Evolutionary conservation across 2,113 vertebrate genomes (phyloP).

Genomic region (Zingel zingel): DNA sequence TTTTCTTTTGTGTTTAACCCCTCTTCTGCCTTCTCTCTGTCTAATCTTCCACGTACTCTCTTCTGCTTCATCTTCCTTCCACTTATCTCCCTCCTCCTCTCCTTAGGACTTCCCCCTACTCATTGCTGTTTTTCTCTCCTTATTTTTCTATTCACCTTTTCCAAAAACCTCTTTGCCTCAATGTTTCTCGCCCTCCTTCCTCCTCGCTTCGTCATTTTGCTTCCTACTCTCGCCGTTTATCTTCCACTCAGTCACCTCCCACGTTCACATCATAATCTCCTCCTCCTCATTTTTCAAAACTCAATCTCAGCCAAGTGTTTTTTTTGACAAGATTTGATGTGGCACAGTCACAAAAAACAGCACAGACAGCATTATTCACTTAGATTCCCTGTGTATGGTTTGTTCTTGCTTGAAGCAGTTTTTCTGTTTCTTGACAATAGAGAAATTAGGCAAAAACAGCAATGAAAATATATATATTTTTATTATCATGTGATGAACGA

Average conservation of each 20-base stretch:
- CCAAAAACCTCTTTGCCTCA: conserved; percentile 4
- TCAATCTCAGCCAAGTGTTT: conserved; percentile 41
- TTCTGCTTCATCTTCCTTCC: neutral
- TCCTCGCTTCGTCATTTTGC: conserved; percentile 23
- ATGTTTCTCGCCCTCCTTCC: neutral
- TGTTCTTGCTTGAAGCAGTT: neutral
- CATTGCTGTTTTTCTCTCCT: neutral
- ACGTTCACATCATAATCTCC: conserved; percentile 50
- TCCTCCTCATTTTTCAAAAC: conserved; percentile 33
- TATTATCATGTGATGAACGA: neutral
- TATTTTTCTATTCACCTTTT: neutral
- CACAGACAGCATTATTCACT: neutral
- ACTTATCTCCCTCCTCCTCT: neutral
- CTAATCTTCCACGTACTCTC: conserved; percentile 3
- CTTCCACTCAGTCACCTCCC: conserved; percentile 62
- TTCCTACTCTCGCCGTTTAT: conserved; percentile 39
- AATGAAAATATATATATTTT: neutral
- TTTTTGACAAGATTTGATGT: conserved; percentile 40
- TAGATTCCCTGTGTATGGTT: neutral
- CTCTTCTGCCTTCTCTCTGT: neutral
- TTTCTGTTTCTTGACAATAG: neutral
- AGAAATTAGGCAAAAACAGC: neutral
- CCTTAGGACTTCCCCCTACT: neutral
- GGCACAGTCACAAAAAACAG: conserved; percentile 8
- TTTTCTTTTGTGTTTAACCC: conserved; percentile 15